phyloP scores from a whole-genome alignment of 2,797 vertebrate species.

The Pseudomugil tenellus region DNA sequence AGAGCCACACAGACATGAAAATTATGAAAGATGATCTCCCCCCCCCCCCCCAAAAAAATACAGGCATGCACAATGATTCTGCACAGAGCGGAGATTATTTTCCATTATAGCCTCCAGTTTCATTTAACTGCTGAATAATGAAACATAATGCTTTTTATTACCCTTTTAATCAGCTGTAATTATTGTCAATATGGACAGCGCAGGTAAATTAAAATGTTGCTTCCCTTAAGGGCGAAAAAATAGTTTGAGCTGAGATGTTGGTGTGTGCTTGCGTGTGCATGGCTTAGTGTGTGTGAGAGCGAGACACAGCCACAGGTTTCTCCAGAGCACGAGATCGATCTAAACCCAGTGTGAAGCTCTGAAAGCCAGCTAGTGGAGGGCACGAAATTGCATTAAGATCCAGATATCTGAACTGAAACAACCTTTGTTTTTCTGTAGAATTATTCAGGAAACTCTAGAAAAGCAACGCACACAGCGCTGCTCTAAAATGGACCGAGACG shows the following conservation, averaged over 20 bases:
- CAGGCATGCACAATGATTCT: not conserved
- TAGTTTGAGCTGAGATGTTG: conserved; percentile 20
- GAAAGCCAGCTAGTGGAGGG: conserved; percentile 9
- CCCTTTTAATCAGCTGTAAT: conserved; percentile 50
- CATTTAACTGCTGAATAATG: conserved; percentile 10
- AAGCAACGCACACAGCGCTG: not conserved
- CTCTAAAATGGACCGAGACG: not conserved
- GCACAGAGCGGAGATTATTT: not conserved
- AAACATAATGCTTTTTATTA: conserved; percentile 31
- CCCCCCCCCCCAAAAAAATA: no score
- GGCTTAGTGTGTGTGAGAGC: conserved; percentile 4
- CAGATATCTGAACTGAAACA: conserved; percentile 1
- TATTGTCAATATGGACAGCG: conserved; percentile 35
- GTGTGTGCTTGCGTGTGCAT: not conserved
- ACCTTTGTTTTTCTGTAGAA: not conserved
- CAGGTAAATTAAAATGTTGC: conserved; percentile 44
- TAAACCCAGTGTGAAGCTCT: conserved; percentile 26
- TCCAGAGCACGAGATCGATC: conserved; percentile 40
- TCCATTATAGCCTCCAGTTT: conserved; percentile 2
- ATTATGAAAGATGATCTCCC: conserved; percentile 10
- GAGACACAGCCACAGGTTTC: conserved; percentile 26
- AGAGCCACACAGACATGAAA: not conserved
- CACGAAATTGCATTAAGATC: conserved; percentile 12
- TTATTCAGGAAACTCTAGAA: not conserved
- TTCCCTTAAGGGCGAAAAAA: conserved; percentile 22